Evolutionary conservation across 2,113 vertebrate species (phyloP).

Genomic region (Microtus ochrogaster): DNA sequence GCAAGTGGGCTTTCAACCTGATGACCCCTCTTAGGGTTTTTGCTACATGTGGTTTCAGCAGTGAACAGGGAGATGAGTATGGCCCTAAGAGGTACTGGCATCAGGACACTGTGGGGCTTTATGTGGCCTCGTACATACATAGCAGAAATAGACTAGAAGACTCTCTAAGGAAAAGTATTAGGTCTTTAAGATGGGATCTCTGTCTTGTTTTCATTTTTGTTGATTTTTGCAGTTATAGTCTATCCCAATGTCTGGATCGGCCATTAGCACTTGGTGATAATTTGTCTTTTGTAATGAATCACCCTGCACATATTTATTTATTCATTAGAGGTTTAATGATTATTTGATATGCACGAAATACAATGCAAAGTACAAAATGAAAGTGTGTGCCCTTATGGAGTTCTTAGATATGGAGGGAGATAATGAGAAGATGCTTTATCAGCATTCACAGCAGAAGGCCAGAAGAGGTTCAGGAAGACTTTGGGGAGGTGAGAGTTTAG

Average conservation of each 20-base stretch:
- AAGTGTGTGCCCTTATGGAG: background rate
- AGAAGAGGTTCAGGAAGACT: background rate
- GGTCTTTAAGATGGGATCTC: rapidly evolving
- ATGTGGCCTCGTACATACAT: no score
- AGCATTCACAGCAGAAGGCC: background rate
- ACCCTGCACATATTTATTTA: slow-evolving; percentile 34
- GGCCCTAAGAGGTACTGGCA: background rate
- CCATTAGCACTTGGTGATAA: background rate
- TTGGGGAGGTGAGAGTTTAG: background rate
- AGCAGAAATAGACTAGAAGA: background rate
- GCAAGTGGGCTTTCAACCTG: background rate
- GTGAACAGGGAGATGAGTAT: background rate
- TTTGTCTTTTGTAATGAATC: slow-evolving; percentile 46
- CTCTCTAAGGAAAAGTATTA: background rate
- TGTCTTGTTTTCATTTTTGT: background rate
- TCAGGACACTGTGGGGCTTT: background rate
- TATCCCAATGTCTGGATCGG: background rate
- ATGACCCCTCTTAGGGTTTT: background rate
- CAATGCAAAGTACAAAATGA: background rate
- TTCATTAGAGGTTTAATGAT: slow-evolving; percentile 53
- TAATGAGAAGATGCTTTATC: background rate
- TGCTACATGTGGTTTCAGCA: background rate
- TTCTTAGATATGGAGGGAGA: background rate
- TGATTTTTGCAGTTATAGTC: background rate
- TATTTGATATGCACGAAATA: slow-evolving; percentile 60